Evolutionary conservation across 2,797 vertebrate genomes (phyloP).

Genomic region (Phyllotis vaccarum): DNA sequence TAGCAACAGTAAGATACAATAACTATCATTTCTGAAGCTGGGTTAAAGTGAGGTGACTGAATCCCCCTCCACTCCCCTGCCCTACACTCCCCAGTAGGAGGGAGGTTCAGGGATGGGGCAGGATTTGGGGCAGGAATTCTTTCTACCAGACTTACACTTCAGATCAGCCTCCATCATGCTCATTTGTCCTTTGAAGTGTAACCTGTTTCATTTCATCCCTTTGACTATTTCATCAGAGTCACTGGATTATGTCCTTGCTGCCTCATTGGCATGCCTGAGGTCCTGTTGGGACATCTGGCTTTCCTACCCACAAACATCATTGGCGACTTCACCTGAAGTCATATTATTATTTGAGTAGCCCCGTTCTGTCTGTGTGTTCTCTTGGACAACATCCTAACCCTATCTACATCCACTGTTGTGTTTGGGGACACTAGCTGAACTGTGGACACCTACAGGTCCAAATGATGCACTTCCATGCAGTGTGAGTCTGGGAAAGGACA

Average conservation of each 20-base stretch:
- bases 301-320: rapidly evolving
- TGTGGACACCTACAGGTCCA: neutral
- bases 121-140: neutral
- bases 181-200: neutral
- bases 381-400: neutral
- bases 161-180: neutral
- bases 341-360: neutral
- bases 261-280: neutral
- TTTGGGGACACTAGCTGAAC: neutral
- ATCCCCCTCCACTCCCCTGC: too few relatives aligned
- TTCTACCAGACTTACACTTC: neutral
- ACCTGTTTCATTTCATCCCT: neutral
- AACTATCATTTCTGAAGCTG: constrained; percentile 14
- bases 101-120: neutral
- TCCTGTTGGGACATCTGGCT: rapidly evolving
- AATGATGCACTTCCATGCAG: neutral
- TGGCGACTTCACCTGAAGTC: neutral
- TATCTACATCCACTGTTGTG: neutral
- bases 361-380: neutral
- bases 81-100: neutral
- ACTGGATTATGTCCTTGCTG: neutral
- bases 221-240: neutral
- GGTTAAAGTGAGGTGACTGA: neutral
- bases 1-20: neutral
- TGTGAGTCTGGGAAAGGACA: neutral